Conservation (phyloP, 2,888 invertebrate species). For the Hermaeophaga mercurialis region DNA sequence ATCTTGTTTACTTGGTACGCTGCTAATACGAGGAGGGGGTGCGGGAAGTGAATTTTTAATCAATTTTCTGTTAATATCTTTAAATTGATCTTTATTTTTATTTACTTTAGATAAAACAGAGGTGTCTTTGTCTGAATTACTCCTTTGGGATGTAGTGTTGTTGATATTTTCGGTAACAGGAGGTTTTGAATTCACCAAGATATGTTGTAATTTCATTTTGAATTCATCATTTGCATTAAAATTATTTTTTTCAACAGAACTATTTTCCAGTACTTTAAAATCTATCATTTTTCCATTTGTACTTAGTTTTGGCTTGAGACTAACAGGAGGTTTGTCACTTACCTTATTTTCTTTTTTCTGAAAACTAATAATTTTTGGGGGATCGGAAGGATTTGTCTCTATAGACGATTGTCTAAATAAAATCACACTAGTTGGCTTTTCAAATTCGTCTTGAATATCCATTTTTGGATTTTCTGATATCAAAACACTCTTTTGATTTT, state of each 20-base stretch:
- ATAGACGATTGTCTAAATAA: conserved; percentile 49
- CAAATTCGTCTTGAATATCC: conserved; percentile 38
- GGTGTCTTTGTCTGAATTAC: too few relatives aligned
- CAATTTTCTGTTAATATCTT: not conserved
- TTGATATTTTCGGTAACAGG: too few relatives aligned
- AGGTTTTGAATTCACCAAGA: too few relatives aligned
- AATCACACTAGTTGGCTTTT: conserved; percentile 44
- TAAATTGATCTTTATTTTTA: not conserved
- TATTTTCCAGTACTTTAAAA: not conserved
- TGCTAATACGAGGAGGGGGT: not conserved
- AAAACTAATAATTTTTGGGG: conserved; percentile 27
- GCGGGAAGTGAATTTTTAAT: not conserved
- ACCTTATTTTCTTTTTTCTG: conserved; percentile 11
- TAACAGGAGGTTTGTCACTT: not conserved
- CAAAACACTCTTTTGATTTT: not conserved
- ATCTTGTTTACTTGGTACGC: not conserved
- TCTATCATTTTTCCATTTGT: not conserved
- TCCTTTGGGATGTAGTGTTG: too few relatives aligned
- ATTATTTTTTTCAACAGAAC: not conserved
- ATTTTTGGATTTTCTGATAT: not conserved
- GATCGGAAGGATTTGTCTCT: conserved; percentile 45
- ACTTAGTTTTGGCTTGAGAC: conserved; percentile 1
- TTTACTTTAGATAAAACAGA: not conserved
- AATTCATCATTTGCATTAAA: too few relatives aligned
- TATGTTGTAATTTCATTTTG: too few relatives aligned